Evolutionary conservation across 1,140 invertebrate species (phyloP).

Genomic region (Drosophila lowei): DNA sequence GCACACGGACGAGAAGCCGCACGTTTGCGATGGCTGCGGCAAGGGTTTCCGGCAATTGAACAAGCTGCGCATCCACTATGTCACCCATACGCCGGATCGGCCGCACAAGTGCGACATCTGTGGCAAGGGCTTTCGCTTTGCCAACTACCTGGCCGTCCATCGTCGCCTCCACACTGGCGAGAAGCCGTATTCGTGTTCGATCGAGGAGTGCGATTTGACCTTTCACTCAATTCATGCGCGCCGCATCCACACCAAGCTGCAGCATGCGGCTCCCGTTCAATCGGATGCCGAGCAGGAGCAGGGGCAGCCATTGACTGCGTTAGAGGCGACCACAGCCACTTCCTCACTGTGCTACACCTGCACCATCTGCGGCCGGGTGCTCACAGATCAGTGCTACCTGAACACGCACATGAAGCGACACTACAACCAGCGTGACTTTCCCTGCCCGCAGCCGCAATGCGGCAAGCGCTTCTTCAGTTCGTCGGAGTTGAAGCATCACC

Average conservation of each 20-base stretch:
- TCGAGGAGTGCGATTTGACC: conserved; percentile 23
- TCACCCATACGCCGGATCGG: conserved; percentile 84
- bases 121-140: conserved; percentile 85
- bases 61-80: conserved; percentile 83
- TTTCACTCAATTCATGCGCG: conserved; percentile 74
- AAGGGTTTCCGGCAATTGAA: conserved; percentile 72
- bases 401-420: conserved; percentile 73
- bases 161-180: conserved; percentile 93
- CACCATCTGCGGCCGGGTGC: conserved; percentile 55
- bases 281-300: background rate
- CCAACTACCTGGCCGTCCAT: conserved; percentile 70
- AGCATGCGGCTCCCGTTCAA: conserved; percentile 25
- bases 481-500: conserved; percentile 83
- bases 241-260: conserved; percentile 60
- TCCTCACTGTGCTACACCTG: conserved; percentile 59
- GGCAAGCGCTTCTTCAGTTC: conserved; percentile 69
- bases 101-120: conserved; percentile 84
- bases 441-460: conserved; percentile 49
- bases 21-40: conserved; percentile 69
- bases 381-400: conserved; percentile 71
- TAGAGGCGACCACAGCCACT: background rate
- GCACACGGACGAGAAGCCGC: conserved; percentile 76
- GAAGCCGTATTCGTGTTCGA: conserved; percentile 85
- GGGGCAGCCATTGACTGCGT: background rate
- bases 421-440: conserved; percentile 59